Base-by-base conservation (phyloP, 2,113 vertebrate genomes). In the Syngnathus typhle region DNA sequence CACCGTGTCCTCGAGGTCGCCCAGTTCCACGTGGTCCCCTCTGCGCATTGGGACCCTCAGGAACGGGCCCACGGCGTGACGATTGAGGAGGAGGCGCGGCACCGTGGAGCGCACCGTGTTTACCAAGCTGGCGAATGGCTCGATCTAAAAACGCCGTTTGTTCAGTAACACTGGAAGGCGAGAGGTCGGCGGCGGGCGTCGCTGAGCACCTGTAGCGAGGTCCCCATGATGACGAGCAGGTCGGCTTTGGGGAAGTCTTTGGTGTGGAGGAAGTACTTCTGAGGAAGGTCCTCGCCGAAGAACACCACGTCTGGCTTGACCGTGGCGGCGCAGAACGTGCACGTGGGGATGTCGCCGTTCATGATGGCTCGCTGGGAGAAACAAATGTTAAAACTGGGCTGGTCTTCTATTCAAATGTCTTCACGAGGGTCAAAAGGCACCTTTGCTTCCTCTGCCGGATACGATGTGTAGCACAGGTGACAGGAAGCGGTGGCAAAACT, bases 201-300 rank as follows among this genome's bases (percentile, higher is more conserved):
- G 6, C 0, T 10, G 5, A 18, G 4, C 21, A 91, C 92, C 88
- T 92, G 86, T 62, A 93, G 73, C 49, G 92, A 93, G 0, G 91
- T 93, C 59, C 92, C 92, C 91, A 93, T 93, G n/a, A 93, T 86
- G 51, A 93, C 86, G 0, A 93, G 89, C 41, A 93, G 85, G 75
- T 93, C 92, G 1, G 91, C 89, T 77, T 86, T 91, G 6, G 89
- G 89, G 68, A 93, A 93, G 75, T 93, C 92, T 75, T 84, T 59
- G 0, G 81, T 72, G 82, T 92, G 87, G 63, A 88, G 84, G 71
- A 89, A 90, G 76, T 92, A 93, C 32, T 85, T 91, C 67, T 91
- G 71, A 1, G 91, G 91, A 19, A 93, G 88, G 66, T 92, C 90
- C 74, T 93, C 91, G 36, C 92, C 91, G 43, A 93, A 93, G 74